A percentile compares a stretch with the other conserved stretches of the same genome.
These are phyloP conservation scores for Himalopsyche tibetana DNA, from an alignment of 2,888 invertebrate genomes.

Conservation along the genomic window DNA sequence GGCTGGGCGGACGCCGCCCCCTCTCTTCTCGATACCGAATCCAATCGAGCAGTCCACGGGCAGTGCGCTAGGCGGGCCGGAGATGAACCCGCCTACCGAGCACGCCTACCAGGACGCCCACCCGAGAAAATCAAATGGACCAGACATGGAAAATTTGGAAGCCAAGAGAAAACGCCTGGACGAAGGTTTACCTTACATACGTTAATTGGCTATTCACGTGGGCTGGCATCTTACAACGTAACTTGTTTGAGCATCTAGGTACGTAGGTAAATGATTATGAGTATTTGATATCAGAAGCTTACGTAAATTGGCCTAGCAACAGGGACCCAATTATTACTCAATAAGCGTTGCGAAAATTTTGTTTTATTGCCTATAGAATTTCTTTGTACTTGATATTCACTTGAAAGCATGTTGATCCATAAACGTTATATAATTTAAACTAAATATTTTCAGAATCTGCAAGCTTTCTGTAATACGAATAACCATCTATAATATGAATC, in stretches of 20 bases:
- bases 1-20: conserved; percentile 50
- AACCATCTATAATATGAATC: too few relatives aligned
- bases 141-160: conserved; percentile 53
- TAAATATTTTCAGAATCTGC: too few relatives aligned
- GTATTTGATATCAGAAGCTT: background rate
- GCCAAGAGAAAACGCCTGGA: conserved; percentile 31
- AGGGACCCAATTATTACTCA: background rate
- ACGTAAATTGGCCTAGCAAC: conserved; percentile 9
- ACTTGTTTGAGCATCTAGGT: conserved; percentile 17
- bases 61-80: conserved; percentile 48
- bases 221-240: conserved; percentile 45
- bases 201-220: conserved; percentile 59
- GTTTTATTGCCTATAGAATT: too few relatives aligned
- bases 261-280: background rate
- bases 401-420: too few relatives aligned
- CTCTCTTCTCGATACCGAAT: conserved; percentile 52
- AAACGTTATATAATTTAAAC: too few relatives aligned
- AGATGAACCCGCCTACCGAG: conserved; percentile 47
- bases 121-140: conserved; percentile 47
- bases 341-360: conserved; percentile 24
- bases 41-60: conserved; percentile 51
- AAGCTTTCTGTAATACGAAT: too few relatives aligned
- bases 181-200: conserved; percentile 10
- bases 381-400: too few relatives aligned
- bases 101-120: conserved; percentile 58